A percentile compares a stretch with the other conserved stretches of the same genome.
phyloP scores from a whole-genome alignment of 2,113 vertebrate species.

The Cavia porcellus region DNA sequence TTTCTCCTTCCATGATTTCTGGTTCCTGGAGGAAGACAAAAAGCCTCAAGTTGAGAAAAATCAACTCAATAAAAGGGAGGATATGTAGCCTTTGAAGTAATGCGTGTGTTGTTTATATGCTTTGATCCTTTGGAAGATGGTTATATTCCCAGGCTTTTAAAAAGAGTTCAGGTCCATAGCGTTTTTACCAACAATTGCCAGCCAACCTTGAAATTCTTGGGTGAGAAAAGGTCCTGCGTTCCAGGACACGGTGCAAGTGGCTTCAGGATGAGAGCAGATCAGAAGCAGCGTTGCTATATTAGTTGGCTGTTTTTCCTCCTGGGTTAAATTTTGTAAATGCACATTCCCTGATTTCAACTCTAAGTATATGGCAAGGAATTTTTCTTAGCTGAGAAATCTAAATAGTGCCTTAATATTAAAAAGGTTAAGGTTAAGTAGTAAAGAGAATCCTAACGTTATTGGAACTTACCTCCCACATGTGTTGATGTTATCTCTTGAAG shows the following conservation, averaged over 20 bases:
- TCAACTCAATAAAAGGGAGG: neutral
- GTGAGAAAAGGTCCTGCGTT: neutral
- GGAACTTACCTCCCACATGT: neutral
- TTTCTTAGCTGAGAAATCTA: neutral
- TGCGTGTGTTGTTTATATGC: neutral
- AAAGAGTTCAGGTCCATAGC: neutral
- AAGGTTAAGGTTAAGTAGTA: neutral
- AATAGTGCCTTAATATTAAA: neutral
- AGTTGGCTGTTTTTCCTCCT: neutral
- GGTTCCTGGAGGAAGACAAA: constrained; percentile 23
- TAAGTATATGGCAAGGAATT: neutral
- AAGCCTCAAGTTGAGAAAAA: constrained; percentile 61
- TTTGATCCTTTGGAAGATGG: neutral
- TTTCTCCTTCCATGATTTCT: neutral
- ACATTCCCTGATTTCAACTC: neutral
- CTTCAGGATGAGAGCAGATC: neutral
- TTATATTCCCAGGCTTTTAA: neutral
- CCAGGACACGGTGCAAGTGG: neutral
- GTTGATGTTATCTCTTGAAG: neutral
- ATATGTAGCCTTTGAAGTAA: constrained; percentile 36
- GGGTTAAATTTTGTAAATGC: constrained; percentile 16
- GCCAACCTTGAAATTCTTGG: neutral
- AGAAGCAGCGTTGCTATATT: neutral
- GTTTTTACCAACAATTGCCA: neutral
- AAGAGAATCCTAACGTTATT: neutral